Evolutionary conservation across 2,113 vertebrate species (phyloP).

Genomic region (Protobothrops mucrosquamatus): DNA sequence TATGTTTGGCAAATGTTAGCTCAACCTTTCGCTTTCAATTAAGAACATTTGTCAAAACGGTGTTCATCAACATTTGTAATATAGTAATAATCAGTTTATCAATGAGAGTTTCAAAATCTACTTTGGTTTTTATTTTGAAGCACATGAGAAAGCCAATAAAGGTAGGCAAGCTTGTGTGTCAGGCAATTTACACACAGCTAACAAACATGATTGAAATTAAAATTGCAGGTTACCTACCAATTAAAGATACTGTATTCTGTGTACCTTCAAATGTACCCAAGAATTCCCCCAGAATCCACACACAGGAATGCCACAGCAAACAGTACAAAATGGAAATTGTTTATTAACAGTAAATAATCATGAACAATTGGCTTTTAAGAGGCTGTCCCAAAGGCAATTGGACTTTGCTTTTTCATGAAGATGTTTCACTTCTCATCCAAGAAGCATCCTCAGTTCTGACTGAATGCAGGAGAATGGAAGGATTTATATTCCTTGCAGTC

Average conservation of each 20-base stretch:
- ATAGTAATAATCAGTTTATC: background rate
- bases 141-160: background rate
- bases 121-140: background rate
- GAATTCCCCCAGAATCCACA: background rate
- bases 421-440: no score
- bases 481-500: no score
- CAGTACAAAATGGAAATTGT: background rate
- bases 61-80: constrained; percentile 20
- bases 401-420: no score
- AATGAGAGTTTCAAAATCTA: background rate
- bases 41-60: background rate
- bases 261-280: background rate
- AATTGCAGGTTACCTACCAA: background rate
- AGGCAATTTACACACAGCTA: background rate
- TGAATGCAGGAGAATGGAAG: no score
- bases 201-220: no score
- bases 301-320: background rate
- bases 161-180: background rate
- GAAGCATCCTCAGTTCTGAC: no score
- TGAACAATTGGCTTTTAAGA: background rate
- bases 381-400: background rate
- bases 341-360: background rate
- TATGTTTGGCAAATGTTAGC: background rate
- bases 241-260: background rate
- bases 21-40: background rate